phyloP scores from a whole-genome alignment of 2,888 invertebrate species.

The Tortricodes alternella region DNA sequence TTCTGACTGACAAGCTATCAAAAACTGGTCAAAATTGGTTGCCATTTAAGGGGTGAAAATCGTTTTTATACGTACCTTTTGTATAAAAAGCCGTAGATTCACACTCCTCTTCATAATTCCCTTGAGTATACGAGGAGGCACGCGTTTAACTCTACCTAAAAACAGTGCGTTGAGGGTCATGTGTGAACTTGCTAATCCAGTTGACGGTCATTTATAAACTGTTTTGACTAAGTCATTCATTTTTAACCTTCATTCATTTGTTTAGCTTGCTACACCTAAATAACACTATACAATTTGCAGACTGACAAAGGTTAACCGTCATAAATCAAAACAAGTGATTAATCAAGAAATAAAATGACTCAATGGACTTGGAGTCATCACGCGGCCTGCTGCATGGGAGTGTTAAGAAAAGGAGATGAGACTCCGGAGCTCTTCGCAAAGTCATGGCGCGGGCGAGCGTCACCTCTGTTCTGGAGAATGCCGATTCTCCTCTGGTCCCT shows the following conservation, averaged over 20 bases:
- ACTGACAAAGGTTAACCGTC: background rate
- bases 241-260: background rate
- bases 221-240: conserved; percentile 12
- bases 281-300: background rate
- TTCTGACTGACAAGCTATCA: too few relatives aligned
- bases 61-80: too few relatives aligned
- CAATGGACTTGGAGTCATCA: conserved; percentile 53
- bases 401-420: conserved; percentile 54
- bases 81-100: too few relatives aligned
- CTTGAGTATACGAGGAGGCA: background rate
- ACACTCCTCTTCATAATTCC: too few relatives aligned
- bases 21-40: too few relatives aligned
- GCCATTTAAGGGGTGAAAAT: too few relatives aligned
- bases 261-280: background rate
- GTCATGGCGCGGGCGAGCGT: conserved; percentile 54
- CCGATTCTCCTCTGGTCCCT: conserved; percentile 68
- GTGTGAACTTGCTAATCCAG: conserved; percentile 22
- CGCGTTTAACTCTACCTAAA: background rate
- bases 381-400: conserved; percentile 56
- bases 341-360: conserved; percentile 43
- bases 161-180: conserved; percentile 8
- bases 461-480: conserved; percentile 68
- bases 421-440: conserved; percentile 56
- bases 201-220: conserved; percentile 1
- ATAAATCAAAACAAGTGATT: background rate